Percentiles rank a stretch among this genome's conserved stretches.
These are phyloP conservation scores for Anomalospiza imberbis DNA, from an alignment of 2,797 vertebrate species.

Conservation along the genomic window DNA sequence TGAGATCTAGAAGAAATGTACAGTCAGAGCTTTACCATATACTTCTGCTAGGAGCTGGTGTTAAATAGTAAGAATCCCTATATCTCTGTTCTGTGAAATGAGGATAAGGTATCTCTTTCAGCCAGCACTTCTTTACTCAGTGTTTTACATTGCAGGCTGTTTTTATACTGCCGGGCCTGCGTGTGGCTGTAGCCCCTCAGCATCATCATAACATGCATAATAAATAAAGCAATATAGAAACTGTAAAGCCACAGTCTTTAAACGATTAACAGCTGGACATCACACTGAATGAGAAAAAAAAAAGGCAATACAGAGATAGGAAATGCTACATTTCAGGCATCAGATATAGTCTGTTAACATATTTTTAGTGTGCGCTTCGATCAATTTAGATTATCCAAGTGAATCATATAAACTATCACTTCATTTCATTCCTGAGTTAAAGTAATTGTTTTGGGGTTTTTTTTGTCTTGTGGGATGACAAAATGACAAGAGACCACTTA, in stretches of 20 bases:
- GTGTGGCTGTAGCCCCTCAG: neutral
- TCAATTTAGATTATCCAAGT: conserved; percentile 15
- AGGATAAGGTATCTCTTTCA: neutral
- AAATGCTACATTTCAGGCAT: neutral
- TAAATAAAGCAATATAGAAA: conserved; percentile 33
- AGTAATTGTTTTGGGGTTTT: neutral
- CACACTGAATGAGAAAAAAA: neutral
- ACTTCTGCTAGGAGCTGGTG: neutral
- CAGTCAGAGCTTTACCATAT: neutral
- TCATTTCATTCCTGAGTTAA: conserved; percentile 51
- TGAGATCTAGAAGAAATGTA: neutral
- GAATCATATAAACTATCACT: conserved; percentile 6
- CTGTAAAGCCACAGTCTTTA: neutral
- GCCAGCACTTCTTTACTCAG: neutral
- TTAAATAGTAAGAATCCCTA: neutral
- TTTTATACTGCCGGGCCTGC: neutral
- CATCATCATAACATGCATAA: neutral
- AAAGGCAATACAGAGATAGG: neutral
- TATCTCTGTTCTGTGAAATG: neutral
- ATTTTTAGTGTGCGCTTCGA: neutral
- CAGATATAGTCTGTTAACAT: neutral
- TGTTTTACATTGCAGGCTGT: neutral
- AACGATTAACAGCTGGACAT: conserved; percentile 11
- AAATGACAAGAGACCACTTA: conserved; percentile 34
- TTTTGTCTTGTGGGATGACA: conserved; percentile 26